Percentiles rank a stretch among this genome's conserved stretches.
These are phyloP conservation scores for Brachionus manjavacas DNA, from an alignment of 1,140 invertebrate species.

Conservation along the genomic window DNA sequence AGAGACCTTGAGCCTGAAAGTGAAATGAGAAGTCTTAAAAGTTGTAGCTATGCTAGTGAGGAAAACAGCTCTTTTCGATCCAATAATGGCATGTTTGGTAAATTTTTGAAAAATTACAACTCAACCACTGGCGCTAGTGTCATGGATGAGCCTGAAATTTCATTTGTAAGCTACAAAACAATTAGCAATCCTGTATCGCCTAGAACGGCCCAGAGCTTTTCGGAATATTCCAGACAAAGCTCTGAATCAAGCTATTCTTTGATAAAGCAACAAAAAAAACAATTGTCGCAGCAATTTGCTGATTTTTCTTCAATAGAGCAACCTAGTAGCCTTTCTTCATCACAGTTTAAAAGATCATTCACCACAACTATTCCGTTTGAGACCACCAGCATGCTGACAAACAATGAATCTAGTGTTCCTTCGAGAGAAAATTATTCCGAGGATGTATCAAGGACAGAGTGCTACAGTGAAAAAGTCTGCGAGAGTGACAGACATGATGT, in stretches of 20 bases:
- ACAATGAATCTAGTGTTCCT: not conserved
- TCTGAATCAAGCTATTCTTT: conserved; percentile 10
- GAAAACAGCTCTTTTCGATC: not conserved
- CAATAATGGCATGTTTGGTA: conserved; percentile 10
- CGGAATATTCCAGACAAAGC: not conserved
- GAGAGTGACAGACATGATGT: not conserved
- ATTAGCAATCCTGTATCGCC: conserved; percentile 5
- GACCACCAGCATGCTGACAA: not conserved
- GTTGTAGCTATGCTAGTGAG: not conserved
- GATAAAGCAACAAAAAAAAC: conserved; percentile 9
- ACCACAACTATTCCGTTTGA: conserved; percentile 12
- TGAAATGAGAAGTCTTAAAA: conserved; percentile 15
- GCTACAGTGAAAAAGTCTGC: not conserved
- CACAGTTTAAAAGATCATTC: not conserved
- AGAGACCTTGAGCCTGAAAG: not conserved
- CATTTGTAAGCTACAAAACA: conserved; percentile 31
- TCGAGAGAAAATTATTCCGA: not conserved
- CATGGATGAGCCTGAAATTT: conserved; percentile 38
- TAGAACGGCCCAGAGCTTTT: not conserved
- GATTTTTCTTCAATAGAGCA: conserved; percentile 28
- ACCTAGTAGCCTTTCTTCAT: not conserved
- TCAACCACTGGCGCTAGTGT: not conserved
- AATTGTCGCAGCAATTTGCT: conserved; percentile 22
- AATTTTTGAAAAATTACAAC: conserved; percentile 27
- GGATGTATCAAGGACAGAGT: not conserved